Percentiles rank a stretch among this genome's conserved stretches.
Evolutionary conservation across 2,113 vertebrate species (phyloP).

Genomic region (Amazona guildingii): DNA sequence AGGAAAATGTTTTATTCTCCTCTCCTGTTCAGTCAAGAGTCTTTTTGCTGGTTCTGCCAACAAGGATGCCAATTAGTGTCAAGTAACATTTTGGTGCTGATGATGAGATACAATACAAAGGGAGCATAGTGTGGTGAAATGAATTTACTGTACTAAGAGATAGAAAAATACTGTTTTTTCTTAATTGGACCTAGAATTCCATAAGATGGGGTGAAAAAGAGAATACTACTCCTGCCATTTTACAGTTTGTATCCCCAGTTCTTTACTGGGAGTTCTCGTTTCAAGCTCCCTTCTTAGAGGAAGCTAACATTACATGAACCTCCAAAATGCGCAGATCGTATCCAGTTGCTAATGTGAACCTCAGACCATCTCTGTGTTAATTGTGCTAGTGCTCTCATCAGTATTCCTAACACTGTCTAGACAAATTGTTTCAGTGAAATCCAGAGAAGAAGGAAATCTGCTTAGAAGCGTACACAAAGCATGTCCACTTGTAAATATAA

Average conservation of each 20-base stretch:
- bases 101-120: neutral
- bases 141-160: neutral
- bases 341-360: neutral
- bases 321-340: neutral
- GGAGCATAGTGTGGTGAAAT: neutral
- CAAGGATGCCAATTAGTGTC: constrained; percentile 30
- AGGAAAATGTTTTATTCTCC: constrained; percentile 19
- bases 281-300: neutral
- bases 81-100: constrained; percentile 2
- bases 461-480: neutral
- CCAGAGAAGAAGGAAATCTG: neutral
- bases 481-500: neutral
- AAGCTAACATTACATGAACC: neutral
- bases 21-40: neutral
- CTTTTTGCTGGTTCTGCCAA: constrained; percentile 15
- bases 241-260: neutral
- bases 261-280: neutral
- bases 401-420: neutral
- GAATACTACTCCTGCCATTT: neutral
- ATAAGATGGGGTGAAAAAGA: neutral
- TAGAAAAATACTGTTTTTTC: neutral
- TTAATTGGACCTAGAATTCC: neutral
- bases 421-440: neutral
- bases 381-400: neutral
- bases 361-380: neutral